Conservation (phyloP, 2,113 vertebrate species). For the Illadopsis cleaveri region DNA sequence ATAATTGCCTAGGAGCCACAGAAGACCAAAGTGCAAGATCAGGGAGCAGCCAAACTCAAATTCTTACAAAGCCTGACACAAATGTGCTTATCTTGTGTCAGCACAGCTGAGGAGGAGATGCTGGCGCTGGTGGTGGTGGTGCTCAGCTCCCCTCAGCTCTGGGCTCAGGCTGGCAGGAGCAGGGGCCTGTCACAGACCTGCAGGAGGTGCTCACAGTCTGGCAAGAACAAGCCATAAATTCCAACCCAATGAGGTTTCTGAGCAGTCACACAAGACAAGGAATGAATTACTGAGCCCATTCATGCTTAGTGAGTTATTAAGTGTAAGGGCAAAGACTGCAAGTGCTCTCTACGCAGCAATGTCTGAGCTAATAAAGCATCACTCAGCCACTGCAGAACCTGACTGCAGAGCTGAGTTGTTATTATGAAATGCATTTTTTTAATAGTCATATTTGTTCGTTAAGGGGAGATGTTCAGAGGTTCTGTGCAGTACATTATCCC, state of each 20-base stretch:
- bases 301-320: conserved; percentile 68
- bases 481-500: neutral
- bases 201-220: conserved; percentile 28
- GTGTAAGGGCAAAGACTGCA: conserved; percentile 57
- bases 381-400: conserved; percentile 26
- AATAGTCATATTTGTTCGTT: conserved; percentile 7
- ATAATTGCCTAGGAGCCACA: neutral
- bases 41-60: neutral
- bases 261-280: conserved; percentile 40
- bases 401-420: conserved; percentile 6
- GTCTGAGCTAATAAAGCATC: conserved; percentile 68
- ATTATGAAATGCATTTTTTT: neutral
- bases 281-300: conserved; percentile 61
- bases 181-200: neutral
- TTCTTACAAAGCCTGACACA: neutral
- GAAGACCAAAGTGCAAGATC: neutral
- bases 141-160: neutral
- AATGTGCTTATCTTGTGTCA: neutral
- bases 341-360: conserved; percentile 44
- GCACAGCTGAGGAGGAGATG: neutral
- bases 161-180: neutral
- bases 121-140: neutral
- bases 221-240: conserved; percentile 41
- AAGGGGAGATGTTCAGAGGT: neutral
- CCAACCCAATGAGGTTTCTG: conserved; percentile 8